These are phyloP conservation scores for Phenganax subtilis DNA, from an alignment of 92 coral and sea anemone genomes.

Conservation along the genomic window DNA sequence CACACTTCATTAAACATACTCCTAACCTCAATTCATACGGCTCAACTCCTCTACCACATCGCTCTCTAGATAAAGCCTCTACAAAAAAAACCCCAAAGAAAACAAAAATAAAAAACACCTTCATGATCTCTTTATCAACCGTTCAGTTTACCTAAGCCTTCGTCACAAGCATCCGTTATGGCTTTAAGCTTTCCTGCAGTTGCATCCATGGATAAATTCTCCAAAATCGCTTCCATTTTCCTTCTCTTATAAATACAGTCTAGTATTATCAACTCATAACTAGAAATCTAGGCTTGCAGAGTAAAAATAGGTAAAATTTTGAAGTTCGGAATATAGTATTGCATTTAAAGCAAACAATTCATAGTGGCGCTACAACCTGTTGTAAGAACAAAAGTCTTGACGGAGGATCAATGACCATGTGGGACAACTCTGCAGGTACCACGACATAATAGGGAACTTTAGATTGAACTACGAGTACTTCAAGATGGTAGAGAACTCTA, in stretches of 20 bases:
- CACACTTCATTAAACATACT: conserved; percentile 30
- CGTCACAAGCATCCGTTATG: conserved; percentile 88
- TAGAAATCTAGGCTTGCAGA: too few species aligned
- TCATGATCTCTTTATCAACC: neutral
- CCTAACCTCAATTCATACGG: conserved; percentile 84
- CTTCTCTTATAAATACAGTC: too few species aligned
- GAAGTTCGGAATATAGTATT: neutral
- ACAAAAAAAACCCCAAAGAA: neutral
- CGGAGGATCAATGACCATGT: conserved; percentile 12
- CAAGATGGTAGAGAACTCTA: neutral
- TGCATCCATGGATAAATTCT: conserved; percentile 84
- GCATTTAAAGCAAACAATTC: neutral
- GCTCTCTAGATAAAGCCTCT: conserved; percentile 81
- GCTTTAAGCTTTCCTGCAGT: conserved; percentile 88
- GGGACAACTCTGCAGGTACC: conserved; percentile 10
- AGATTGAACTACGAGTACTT: neutral
- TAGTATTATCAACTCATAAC: too few species aligned
- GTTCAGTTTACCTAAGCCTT: conserved; percentile 69
- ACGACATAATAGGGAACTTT: neutral
- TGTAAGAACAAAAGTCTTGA: conserved; percentile 9
- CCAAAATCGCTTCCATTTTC: conserved; percentile 82
- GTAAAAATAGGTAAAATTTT: too few species aligned
- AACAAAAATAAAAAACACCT: neutral
- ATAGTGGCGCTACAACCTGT: conserved; percentile 14
- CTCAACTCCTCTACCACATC: conserved; percentile 75